Percentiles rank a stretch among this genome's conserved stretches.
Evolutionary conservation across 1,140 invertebrate species (phyloP).

Genomic region (Diorhabda elongata): DNA sequence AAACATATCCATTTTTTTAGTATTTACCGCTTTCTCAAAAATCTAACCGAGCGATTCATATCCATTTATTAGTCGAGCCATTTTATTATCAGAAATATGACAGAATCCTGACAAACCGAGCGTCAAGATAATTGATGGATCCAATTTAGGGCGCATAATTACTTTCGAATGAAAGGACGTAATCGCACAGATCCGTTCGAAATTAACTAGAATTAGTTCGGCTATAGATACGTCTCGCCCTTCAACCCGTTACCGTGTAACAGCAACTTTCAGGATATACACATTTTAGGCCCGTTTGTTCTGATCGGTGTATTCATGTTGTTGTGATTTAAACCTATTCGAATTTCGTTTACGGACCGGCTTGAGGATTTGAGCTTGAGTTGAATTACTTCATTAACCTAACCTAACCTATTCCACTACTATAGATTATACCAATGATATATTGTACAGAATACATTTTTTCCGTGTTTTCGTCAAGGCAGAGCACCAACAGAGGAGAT

Average conservation of each 20-base stretch:
- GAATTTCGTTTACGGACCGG: too few relatives aligned
- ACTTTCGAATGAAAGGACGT: constrained; percentile 20
- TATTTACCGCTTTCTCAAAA: too few relatives aligned
- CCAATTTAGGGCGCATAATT: constrained; percentile 24
- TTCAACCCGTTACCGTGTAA: not conserved
- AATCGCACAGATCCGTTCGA: constrained; percentile 20
- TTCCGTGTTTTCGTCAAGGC: too few relatives aligned
- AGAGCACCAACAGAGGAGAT: too few relatives aligned
- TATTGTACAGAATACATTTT: too few relatives aligned
- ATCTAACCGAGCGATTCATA: not conserved
- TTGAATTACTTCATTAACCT: too few relatives aligned
- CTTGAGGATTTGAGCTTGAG: not conserved
- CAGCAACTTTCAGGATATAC: not conserved
- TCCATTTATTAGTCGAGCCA: not conserved
- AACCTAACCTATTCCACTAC: too few relatives aligned
- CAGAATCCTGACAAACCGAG: constrained; percentile 19
- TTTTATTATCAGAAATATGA: constrained; percentile 17
- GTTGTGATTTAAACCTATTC: not conserved
- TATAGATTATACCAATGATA: too few relatives aligned
- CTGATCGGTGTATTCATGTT: not conserved
- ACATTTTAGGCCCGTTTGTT: not conserved
- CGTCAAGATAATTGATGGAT: constrained; percentile 27
- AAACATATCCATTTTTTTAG: too few relatives aligned
- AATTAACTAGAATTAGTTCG: constrained; percentile 16
- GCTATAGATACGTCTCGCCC: constrained; percentile 2